Conservation (phyloP, 2,113 vertebrate genomes). For the Cyanoramphus novaezelandiae region DNA sequence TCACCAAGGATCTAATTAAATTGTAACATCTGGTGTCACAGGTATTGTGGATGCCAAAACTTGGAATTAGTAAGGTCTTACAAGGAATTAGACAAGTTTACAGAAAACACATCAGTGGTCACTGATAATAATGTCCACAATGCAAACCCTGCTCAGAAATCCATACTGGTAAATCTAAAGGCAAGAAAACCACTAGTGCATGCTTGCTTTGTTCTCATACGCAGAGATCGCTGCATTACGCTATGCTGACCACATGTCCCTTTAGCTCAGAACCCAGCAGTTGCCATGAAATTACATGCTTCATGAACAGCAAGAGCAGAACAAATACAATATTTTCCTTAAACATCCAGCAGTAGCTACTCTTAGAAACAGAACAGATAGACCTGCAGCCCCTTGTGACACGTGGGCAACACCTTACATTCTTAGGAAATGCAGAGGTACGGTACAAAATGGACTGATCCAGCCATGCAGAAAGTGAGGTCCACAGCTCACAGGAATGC, state of each 20-base stretch:
- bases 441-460: background rate
- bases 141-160: background rate
- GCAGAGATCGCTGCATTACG: background rate
- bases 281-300: background rate
- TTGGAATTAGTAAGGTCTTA: background rate
- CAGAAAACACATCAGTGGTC: background rate
- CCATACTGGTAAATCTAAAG: background rate
- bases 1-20: background rate
- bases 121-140: background rate
- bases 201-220: background rate
- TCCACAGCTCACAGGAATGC: background rate
- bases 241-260: background rate
- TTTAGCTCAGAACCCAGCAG: background rate
- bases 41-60: background rate
- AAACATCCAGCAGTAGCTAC: background rate
- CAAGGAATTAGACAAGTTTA: background rate
- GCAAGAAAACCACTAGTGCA: background rate
- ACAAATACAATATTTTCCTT: background rate
- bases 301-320: background rate
- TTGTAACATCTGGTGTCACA: background rate
- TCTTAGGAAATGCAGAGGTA: background rate
- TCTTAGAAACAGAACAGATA: background rate
- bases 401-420: accelerated
- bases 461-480: background rate
- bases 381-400: background rate